Conservation (phyloP, 2,797 vertebrate genomes). For the Semaprochilodus insignis region DNA sequence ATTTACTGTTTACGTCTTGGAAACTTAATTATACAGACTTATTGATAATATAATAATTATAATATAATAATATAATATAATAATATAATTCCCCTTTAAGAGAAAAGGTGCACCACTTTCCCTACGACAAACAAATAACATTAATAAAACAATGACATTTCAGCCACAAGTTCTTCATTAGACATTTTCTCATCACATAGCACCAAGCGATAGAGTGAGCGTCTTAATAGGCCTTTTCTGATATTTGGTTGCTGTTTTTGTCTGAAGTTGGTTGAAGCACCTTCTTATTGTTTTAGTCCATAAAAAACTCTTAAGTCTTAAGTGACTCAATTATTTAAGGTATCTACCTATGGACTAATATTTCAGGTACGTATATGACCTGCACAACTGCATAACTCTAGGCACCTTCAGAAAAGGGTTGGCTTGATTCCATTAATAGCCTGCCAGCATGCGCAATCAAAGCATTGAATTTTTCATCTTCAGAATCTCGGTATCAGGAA, state of each 20-base stretch:
- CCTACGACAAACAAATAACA: neutral
- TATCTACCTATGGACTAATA: neutral
- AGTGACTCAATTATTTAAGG: neutral
- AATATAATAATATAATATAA: no score
- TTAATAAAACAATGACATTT: no score
- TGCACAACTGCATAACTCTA: neutral
- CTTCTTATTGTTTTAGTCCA: neutral
- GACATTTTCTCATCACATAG: no score
- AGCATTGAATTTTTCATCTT: neutral
- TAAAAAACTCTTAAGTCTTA: neutral
- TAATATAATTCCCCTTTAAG: no score
- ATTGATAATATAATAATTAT: no score
- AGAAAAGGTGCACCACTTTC: neutral
- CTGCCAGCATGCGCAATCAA: neutral
- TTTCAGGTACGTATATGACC: neutral
- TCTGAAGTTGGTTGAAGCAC: neutral
- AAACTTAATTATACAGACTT: no score
- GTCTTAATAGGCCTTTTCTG: neutral
- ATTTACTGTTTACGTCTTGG: no score
- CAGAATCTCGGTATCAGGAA: neutral
- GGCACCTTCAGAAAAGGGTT: no score
- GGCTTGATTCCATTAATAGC: neutral
- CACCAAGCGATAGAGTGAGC: neutral
- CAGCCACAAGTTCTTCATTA: no score
- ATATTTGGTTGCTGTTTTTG: neutral